Base-by-base conservation (phyloP, 2,113 vertebrate genomes). In the Pelodiscus sinensis region DNA sequence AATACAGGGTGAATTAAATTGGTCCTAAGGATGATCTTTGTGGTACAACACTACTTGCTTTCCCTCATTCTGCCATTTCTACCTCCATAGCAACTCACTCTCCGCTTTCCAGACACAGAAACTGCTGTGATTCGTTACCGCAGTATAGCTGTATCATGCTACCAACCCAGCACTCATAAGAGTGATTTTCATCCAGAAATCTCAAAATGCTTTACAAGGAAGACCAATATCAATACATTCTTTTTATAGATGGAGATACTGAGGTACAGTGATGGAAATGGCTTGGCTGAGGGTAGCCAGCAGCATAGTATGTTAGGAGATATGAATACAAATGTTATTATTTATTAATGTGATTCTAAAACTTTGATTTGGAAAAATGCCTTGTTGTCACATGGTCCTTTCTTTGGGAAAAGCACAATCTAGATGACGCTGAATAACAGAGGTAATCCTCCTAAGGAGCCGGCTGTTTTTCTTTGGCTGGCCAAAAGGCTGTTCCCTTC, bases 91-190 rank as follows among this genome's bases (percentile, higher is more conserved):
- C 90, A 91, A 65, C 93, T 90, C 15, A 73, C 77, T 91, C 35
- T 52, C 80, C 38, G 58, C 92, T 96, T 93, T 58, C 82, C 71
- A 93, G 58, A 60, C 22, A 89, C 58, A 86, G 71, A 44, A 94
- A 89, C 21, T 38, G 54, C 0, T 1, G 31, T 73, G 80, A 82
- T 88, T 85, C 91, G 82, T 73, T 58, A 80, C 89, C 92, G 73
- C 35, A 86, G 51, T 77, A 77, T 86, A 60, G 58, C 87, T 86
- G 25, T 56, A 78, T 71, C n/a, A 71, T 71, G 65, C n/a, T 35
- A 4, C 35, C 31, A 71, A 71, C 31, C n/a, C 18, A 71, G n/a
- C 18, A 21, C 18, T 71, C n/a, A 35, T 44, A 44, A 44, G 44
- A 44, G 44, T 44, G 44, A 44, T 62, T 62, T 62, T 62, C 60